Conservation (phyloP, 2,113 vertebrate species). For the Zeus faber region DNA sequence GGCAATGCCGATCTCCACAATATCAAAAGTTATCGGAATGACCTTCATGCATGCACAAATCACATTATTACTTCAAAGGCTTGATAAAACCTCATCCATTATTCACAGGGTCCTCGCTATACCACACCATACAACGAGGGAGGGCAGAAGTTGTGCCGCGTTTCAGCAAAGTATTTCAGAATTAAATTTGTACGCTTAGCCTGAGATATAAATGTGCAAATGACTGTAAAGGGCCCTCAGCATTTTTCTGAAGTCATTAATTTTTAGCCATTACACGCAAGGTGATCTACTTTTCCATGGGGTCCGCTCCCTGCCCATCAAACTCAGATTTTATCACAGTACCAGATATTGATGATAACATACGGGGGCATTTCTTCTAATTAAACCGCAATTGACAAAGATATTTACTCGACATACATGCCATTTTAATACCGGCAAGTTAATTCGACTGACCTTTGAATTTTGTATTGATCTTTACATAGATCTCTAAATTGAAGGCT, state of each 20-base stretch:
- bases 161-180: slow-evolving; percentile 15
- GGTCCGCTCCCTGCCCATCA: neutral
- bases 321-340: slow-evolving; percentile 2
- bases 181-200: slow-evolving; percentile 17
- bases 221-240: slow-evolving; percentile 43
- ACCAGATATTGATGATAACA: slow-evolving; percentile 13
- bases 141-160: slow-evolving; percentile 33
- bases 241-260: slow-evolving; percentile 35
- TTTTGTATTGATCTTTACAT: slow-evolving; percentile 31
- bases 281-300: slow-evolving; percentile 23
- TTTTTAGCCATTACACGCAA: slow-evolving; percentile 31
- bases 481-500: slow-evolving; percentile 21
- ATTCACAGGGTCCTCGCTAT: slow-evolving; percentile 29
- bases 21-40: slow-evolving; percentile 28
- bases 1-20: neutral
- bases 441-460: slow-evolving; percentile 49
- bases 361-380: slow-evolving; percentile 21
- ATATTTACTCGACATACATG: slow-evolving; percentile 10
- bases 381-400: slow-evolving; percentile 26
- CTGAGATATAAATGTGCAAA: slow-evolving; percentile 43
- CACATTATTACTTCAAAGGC: slow-evolving; percentile 45
- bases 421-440: slow-evolving; percentile 13
- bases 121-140: slow-evolving; percentile 17
- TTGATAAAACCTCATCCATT: slow-evolving; percentile 26
- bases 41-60: slow-evolving; percentile 40